A percentile compares a stretch with the other conserved stretches of the same genome.
phyloP scores from a whole-genome alignment of 2,113 vertebrate species.

The Paedocypris sp. region DNA sequence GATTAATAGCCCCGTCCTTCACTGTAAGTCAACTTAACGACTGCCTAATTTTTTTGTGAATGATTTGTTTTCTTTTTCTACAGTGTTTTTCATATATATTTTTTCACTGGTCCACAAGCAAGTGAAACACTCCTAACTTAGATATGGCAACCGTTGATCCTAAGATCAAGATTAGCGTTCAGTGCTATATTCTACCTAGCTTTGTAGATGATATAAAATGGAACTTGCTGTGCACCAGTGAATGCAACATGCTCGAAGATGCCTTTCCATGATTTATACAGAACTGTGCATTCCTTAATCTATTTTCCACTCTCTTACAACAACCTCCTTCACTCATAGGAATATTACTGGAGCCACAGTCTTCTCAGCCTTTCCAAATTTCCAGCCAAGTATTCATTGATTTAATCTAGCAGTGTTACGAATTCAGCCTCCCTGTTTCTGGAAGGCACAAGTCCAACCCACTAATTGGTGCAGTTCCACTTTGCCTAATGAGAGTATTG shows the following conservation, averaged over 20 bases:
- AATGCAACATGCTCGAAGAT: no score
- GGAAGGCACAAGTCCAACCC: conserved; percentile 25
- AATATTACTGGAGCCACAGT: background rate
- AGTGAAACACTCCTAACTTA: no score
- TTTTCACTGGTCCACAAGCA: no score
- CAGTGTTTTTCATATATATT: background rate
- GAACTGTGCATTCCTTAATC: no score
- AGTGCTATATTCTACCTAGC: no score
- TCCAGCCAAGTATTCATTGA: conserved; percentile 15
- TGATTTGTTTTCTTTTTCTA: background rate
- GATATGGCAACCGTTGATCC: no score
- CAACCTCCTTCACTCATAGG: background rate
- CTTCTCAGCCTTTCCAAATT: background rate
- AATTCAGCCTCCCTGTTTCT: conserved; percentile 9
- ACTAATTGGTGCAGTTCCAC: conserved; percentile 39
- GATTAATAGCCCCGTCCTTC: background rate
- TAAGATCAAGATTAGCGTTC: no score
- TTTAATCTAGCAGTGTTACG: conserved; percentile 7
- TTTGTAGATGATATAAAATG: no score
- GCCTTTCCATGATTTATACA: no score
- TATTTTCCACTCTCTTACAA: background rate
- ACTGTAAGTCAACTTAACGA: background rate
- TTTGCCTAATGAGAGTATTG: conserved; percentile 38
- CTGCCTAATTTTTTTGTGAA: background rate
- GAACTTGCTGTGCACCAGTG: no score